Evolutionary conservation across 2,797 vertebrate genomes (phyloP).

Genomic region (Mormyrus proboscirostris): DNA sequence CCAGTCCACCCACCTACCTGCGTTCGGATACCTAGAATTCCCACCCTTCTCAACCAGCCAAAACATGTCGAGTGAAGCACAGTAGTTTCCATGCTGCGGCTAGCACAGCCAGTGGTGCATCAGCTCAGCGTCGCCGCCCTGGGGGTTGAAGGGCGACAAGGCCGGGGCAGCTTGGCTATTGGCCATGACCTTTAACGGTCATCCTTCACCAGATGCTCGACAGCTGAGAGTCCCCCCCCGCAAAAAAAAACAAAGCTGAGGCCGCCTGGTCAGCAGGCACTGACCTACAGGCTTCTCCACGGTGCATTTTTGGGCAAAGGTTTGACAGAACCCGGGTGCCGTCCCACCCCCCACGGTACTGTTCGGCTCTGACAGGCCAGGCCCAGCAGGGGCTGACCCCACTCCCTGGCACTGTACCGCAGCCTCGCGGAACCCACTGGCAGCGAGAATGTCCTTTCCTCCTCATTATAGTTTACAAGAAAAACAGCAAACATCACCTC

Average conservation of each 20-base stretch:
- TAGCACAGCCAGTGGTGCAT: background rate
- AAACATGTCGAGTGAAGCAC: background rate
- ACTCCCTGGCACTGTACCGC: background rate
- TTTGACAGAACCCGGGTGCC: background rate
- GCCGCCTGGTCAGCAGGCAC: background rate
- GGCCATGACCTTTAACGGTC: background rate
- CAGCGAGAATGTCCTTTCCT: background rate
- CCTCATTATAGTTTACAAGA: background rate
- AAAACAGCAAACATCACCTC: background rate
- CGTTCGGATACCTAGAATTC: background rate
- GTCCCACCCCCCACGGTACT: background rate
- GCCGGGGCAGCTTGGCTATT: background rate
- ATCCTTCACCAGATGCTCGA: background rate
- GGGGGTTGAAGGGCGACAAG: background rate
- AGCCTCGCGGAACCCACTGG: background rate
- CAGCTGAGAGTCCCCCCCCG: background rate
- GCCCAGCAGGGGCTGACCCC: background rate
- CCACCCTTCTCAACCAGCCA: background rate
- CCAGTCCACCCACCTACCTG: background rate
- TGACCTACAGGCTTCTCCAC: background rate
- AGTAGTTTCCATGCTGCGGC: background rate
- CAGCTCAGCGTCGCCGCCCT: background rate
- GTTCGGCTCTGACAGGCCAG: background rate
- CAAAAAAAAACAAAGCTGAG: background rate
- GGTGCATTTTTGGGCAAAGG: slow-evolving; percentile 1